phyloP scores from a whole-genome alignment of 2,797 vertebrate species.

The Gallinago solitaria region DNA sequence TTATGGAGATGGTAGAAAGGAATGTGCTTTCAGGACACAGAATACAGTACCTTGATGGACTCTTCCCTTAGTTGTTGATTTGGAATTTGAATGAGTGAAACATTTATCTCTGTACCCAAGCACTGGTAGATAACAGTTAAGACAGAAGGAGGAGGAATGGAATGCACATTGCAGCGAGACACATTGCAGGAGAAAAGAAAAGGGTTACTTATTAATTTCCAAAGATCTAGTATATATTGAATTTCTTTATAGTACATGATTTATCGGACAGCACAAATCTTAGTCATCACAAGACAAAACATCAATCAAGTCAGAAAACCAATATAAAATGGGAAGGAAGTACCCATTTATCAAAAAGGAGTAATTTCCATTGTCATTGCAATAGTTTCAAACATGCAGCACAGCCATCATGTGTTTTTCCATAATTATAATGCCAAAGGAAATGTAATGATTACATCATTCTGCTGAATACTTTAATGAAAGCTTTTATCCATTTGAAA shows the following conservation, averaged over 20 bases:
- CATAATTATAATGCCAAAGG: slow-evolving; percentile 62
- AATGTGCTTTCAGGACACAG: slow-evolving; percentile 59
- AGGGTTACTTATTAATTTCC: slow-evolving; percentile 74
- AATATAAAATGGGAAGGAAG: slow-evolving; percentile 61
- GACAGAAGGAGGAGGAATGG: slow-evolving; percentile 78
- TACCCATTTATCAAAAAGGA: slow-evolving; percentile 47
- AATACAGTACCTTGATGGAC: slow-evolving; percentile 92
- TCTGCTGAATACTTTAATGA: not conserved
- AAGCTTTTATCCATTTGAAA: slow-evolving; percentile 2
- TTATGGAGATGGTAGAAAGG: slow-evolving; percentile 57
- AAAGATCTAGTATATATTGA: slow-evolving; percentile 56
- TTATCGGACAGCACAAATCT: slow-evolving; percentile 52
- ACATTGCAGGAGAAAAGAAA: slow-evolving; percentile 74
- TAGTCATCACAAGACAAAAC: slow-evolving; percentile 63
- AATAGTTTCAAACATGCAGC: slow-evolving; percentile 56
- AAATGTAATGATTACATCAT: slow-evolving; percentile 1
- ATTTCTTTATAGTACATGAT: slow-evolving; percentile 61
- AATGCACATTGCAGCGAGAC: slow-evolving; percentile 74
- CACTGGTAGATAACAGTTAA: slow-evolving; percentile 86
- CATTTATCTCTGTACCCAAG: slow-evolving; percentile 97
- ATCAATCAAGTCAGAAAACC: slow-evolving; percentile 51
- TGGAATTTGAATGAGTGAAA: slow-evolving; percentile 93
- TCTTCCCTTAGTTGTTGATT: slow-evolving; percentile 90
- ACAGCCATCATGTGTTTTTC: slow-evolving; percentile 7
- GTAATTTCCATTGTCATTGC: slow-evolving; percentile 37